These are phyloP conservation scores for Phorcus lineatus DNA, from an alignment of 2,888 invertebrate genomes.

Conservation along the genomic window DNA sequence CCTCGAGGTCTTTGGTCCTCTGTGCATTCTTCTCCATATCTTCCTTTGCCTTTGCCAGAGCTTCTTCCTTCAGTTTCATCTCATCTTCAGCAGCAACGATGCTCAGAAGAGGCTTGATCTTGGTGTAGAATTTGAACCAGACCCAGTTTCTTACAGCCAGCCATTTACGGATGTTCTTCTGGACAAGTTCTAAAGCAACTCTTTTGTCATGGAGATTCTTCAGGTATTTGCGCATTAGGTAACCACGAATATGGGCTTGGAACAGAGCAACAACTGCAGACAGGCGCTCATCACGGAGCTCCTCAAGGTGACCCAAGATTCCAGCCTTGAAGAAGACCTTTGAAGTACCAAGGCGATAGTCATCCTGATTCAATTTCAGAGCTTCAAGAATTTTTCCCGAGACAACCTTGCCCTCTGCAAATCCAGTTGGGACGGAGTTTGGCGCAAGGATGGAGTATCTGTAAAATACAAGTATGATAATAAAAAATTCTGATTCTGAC, in stretches of 20 bases:
- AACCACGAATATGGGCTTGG: conserved; percentile 94
- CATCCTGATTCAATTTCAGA: conserved; percentile 89
- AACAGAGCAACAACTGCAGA: conserved; percentile 95
- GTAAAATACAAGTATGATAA: conserved; percentile 9
- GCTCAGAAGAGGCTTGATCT: conserved; percentile 90
- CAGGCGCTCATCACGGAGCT: conserved; percentile 99
- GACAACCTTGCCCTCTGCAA: conserved; percentile 80
- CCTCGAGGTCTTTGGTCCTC: conserved; percentile 96
- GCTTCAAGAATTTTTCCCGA: conserved; percentile 79
- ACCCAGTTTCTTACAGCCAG: conserved; percentile 99
- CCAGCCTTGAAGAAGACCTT: conserved; percentile 99
- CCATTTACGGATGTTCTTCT: conserved; percentile 99
- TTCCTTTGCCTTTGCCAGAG: conserved; percentile 94
- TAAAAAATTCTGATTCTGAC: background rate
- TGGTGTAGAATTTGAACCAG: conserved; percentile 99
- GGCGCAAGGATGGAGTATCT: conserved; percentile 98
- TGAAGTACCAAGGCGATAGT: conserved; percentile 97
- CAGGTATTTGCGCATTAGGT: conserved; percentile 83
- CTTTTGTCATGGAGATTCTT: conserved; percentile 98
- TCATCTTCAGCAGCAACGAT: conserved; percentile 99
- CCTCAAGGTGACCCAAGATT: conserved; percentile 99
- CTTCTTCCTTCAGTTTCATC: conserved; percentile 96
- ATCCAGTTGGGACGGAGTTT: conserved; percentile 80
- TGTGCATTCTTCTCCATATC: conserved; percentile 96
- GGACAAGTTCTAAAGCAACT: conserved; percentile 96